Evolutionary conservation across 2,113 vertebrate species (phyloP), one percentile per base, ranked within the genome.

Genomic region (Thermophis baileyi): DNA sequence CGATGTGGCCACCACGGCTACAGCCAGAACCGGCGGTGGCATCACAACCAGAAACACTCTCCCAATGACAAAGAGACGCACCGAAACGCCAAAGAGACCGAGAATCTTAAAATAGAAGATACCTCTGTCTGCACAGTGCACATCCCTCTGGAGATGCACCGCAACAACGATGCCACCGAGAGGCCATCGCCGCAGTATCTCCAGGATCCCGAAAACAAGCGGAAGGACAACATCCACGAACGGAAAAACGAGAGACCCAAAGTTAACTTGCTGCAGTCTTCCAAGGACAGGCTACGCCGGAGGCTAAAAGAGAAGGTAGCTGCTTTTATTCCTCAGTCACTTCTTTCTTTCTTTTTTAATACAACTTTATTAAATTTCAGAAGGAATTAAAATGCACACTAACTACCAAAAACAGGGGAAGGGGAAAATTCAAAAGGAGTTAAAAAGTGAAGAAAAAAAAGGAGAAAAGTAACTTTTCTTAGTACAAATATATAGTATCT

Each of bases 241-340:
- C 96, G 95, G 11, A 0, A 1, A 0, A 95, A 96, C 74, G 98
- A 98, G 47, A 97, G 98, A 35, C 98, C 98, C 95, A 99, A 96
- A 97, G 96, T 99, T 95, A 98, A 97, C 92, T 94, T 99, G 96
- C 98, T 99, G 90, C 99, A 99, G 97, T 99, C 99, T 40, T 99
- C 99, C 55, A 99, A 99, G 97, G 99, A 99, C 97, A 98, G 99
- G 90, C 98, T 99, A 97, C 97, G 98, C 94, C 98, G 98, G 95
- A 98, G 99, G 91, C 98, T 99, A 96, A 99, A 99, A 97, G 98
- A 99, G 97, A 99, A 99, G 99, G 99, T 99, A 98, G 95, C 91
- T 50, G 20, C 88, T 18, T 85, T 88, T 69, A 3, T 6, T 24
- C 1, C 11, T 16, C 25, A 8, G 11, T 69, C 30, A 6, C 60